Percentiles rank a stretch among this genome's conserved stretches.
phyloP scores from a whole-genome alignment of 2,113 vertebrate genomes.

The Chaetodon trifascialis region DNA sequence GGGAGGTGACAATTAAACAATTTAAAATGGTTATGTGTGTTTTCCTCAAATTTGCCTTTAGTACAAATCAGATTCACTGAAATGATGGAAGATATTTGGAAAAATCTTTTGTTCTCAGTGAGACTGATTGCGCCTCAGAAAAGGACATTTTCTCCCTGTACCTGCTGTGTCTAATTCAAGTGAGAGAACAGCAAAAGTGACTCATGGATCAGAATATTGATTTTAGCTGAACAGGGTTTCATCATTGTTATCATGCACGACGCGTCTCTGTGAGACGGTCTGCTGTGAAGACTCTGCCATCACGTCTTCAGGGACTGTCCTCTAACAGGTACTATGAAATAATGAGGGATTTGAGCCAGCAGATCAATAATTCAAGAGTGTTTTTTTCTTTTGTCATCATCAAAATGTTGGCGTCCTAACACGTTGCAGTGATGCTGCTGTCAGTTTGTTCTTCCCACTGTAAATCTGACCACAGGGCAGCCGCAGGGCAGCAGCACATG shows the following conservation, averaged over 20 bases:
- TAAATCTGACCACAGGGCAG: slow-evolving; percentile 40
- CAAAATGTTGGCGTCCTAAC: slow-evolving; percentile 54
- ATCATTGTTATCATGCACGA: slow-evolving; percentile 67
- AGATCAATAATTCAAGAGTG: slow-evolving; percentile 72
- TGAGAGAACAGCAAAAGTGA: slow-evolving; percentile 49
- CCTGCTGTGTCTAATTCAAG: slow-evolving; percentile 51
- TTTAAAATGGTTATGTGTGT: slow-evolving; percentile 5
- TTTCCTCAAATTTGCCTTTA: neutral
- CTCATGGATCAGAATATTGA: slow-evolving; percentile 77
- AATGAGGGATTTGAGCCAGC: slow-evolving; percentile 63
- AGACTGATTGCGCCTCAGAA: slow-evolving; percentile 33
- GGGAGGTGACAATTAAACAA: neutral
- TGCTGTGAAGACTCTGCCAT: slow-evolving; percentile 33
- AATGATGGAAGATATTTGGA: slow-evolving; percentile 51
- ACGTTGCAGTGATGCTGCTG: slow-evolving; percentile 48
- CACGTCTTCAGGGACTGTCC: slow-evolving; percentile 36
- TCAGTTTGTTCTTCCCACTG: slow-evolving; percentile 44
- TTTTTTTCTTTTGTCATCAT: slow-evolving; percentile 37
- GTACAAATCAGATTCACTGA: slow-evolving; percentile 43
- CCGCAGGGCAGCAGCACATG: slow-evolving; percentile 34
- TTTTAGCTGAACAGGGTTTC: slow-evolving; percentile 60
- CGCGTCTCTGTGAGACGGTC: slow-evolving; percentile 41
- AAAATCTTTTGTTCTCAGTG: slow-evolving; percentile 39
- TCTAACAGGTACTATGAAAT: slow-evolving; percentile 66
- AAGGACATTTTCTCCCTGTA: slow-evolving; percentile 54